Evolutionary conservation across 2,888 invertebrate species (phyloP), one percentile per base, ranked within the genome.

Genomic region (Homarus gammarus): DNA sequence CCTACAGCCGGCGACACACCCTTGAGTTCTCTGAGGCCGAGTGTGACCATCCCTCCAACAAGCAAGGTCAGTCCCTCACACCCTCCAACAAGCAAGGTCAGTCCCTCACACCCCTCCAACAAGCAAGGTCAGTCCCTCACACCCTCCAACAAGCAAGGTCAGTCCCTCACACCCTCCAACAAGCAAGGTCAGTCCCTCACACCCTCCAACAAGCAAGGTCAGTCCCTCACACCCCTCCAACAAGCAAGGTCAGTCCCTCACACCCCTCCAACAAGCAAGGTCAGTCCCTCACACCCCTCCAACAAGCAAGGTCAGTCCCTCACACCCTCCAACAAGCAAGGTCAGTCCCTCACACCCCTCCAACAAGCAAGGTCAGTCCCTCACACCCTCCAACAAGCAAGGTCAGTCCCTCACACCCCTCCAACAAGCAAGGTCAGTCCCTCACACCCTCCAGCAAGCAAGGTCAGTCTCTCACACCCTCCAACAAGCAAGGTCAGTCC

Each of bases 1-100:
- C 79, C n/a, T 89, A 89, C 68, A 89, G 89, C 36, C 84, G 89
- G 1, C 70, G 89, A 31, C 84, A 89, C 89, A 89, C 85, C 1
- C 84, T 89, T 2, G 89, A 89, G 85, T 89, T 89, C 73, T 89
- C 89, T 0, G 89, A 89, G 31, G 89, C 89, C 0, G 89, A 89
- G 49, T 89, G 89, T 64, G 89, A 89, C 49, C 89, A 89, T 38
- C 88, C 88, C 27, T 84, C 87, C 72, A 44, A 40, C 75, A 78
- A 72, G 38, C 56, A 79, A 56, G 78, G 72, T 83, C 8, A 70
- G 70, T 44, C 10, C 2, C 22, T 27, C 38, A 64, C 31, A 33
- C 31, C 12, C 15, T 15, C 8, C n/a, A 18, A 18, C 12, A 33
- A 72, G 33, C 15, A 49, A 49, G 15, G 49, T 15, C 49, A 8